Base-by-base conservation (phyloP, 1,140 invertebrate genomes). In the Hormaphis cornu region DNA sequence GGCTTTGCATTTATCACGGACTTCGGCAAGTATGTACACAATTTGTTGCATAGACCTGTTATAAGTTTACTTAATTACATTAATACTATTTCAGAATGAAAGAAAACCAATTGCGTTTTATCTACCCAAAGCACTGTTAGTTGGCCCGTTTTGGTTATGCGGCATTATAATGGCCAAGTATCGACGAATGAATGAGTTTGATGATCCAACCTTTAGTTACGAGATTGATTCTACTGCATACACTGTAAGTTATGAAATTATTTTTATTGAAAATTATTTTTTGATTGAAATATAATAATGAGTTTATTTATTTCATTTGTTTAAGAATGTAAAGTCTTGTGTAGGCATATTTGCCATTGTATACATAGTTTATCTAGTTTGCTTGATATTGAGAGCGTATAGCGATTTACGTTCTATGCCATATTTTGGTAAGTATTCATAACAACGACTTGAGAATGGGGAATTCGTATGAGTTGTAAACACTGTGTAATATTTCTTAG, bases 351-450 rank as follows among this genome's bases (percentile, higher is more conserved):
- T 91, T 74, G 86, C 89, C 71, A 85, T 86, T 46, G 76, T 94
- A 71, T 97, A 97, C 76, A 81, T 96, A 48, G 77, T 91, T 10
- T 97, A 95, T 80, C 79, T 97, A 56, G 74, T 89, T 1, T 84
- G 91, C 73, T 80, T 97, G 20, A 85, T 96, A 70, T 79, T 97
- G 22, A 86, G 88, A 75, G 93, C 94, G 2, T 97, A 95, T 76
- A 93, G 88, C 73, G 95, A 98, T 81, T 82, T 98, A 30, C 83
- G 93, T 75, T 91, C 92, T 10, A 97, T 97, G 95, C 93, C 93
- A 71, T 97, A 90, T 80, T 97, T 97, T 84, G 93, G 93, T 96
- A 82, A 86, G 82, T 74, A 30, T 10, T 10, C 5, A 40, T n/a
- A n/a, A n/a, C n/a, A 40, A 48, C 10, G 20, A 33, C 12, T 24